Conservation (phyloP, 2,113 vertebrate species). For the Peromyscus californicus region DNA sequence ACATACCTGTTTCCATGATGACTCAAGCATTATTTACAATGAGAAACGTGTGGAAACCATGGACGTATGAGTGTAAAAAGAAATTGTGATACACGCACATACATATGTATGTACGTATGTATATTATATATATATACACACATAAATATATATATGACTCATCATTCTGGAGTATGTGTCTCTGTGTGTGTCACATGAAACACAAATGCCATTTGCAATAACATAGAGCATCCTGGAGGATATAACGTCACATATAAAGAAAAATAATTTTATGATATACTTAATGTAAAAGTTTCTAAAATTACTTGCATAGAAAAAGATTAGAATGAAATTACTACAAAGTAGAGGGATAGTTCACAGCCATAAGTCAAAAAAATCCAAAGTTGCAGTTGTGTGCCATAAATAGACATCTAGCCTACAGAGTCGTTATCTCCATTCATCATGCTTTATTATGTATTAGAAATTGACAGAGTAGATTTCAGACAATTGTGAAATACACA, state of each 20-base stretch:
- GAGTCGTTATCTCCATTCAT: not conserved
- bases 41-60: not conserved
- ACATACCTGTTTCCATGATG: not conserved
- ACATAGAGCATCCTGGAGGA: not conserved
- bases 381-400: not conserved
- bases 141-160: too few species aligned
- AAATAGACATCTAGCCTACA: not conserved
- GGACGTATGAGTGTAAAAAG: not conserved
- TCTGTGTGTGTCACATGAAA: not conserved
- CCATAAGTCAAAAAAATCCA: not conserved
- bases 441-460: not conserved
- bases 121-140: too few species aligned
- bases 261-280: not conserved
- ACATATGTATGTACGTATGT: not conserved
- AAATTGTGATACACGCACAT: not conserved
- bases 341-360: not conserved
- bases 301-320: not conserved
- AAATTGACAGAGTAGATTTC: not conserved
- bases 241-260: not conserved
- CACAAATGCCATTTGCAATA: not conserved
- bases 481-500: not conserved
- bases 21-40: not conserved
- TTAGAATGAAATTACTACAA: not conserved
- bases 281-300: not conserved
- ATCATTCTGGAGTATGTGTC: not conserved